Percentiles rank a stretch among this genome's conserved stretches.
Conservation (phyloP, 2,888 invertebrate species). For the Scaptomyza caliginosa region DNA sequence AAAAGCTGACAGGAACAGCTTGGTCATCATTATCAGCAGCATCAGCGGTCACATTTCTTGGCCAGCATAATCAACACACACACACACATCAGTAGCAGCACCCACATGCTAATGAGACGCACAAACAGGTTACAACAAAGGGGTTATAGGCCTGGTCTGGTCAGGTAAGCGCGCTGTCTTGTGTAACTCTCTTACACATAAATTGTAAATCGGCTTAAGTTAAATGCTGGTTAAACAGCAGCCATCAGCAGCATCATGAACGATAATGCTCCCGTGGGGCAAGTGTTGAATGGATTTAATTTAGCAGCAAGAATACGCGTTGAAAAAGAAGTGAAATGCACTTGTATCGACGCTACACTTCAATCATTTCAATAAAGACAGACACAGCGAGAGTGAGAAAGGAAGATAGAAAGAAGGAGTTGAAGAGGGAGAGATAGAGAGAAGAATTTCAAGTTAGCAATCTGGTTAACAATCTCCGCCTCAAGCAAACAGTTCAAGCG, state of each 20-base stretch:
- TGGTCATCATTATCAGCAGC: constrained; percentile 54
- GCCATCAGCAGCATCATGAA: constrained; percentile 31
- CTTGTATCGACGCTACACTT: constrained; percentile 61
- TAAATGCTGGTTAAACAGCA: constrained; percentile 69
- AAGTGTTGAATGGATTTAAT: constrained; percentile 65
- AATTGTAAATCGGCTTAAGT: constrained; percentile 70
- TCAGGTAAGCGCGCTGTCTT: constrained; percentile 18
- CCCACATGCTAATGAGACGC: constrained; percentile 69
- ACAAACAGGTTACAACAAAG: constrained; percentile 30
- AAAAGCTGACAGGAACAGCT: constrained; percentile 40
- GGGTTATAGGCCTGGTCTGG: constrained; percentile 9
- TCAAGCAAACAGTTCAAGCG: constrained; percentile 24
- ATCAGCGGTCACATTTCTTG: constrained; percentile 14
- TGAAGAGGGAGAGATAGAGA: neutral
- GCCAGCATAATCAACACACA: constrained; percentile 23
- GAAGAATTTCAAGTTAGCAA: constrained; percentile 41
- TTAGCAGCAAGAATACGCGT: constrained; percentile 65
- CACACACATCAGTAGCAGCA: constrained; percentile 21
- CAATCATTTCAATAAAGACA: constrained; percentile 43
- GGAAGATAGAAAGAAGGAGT: neutral
- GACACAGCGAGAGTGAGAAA: neutral
- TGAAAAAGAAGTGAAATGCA: constrained; percentile 69
- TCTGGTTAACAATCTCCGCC: constrained; percentile 51
- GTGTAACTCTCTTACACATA: constrained; percentile 45
- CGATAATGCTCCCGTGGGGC: constrained; percentile 35